These are phyloP conservation scores for Halichondria panicea DNA, from an alignment of 37 sponge, comb jelly and placozoan genomes.

Conservation along the genomic window DNA sequence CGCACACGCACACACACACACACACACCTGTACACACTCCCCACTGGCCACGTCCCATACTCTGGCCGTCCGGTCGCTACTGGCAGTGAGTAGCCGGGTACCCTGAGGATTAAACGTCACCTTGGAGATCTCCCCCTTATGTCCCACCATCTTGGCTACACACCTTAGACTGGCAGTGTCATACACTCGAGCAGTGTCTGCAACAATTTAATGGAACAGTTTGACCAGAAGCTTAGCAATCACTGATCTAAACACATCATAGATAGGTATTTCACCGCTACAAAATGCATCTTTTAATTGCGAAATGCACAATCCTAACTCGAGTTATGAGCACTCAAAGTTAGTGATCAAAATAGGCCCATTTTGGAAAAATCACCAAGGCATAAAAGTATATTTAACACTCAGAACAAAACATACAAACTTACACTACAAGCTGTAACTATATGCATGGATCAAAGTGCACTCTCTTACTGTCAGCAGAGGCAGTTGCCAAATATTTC, in stretches of 20 bases:
- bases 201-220: background rate
- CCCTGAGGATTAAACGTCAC: conserved; percentile 94
- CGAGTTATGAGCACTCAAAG: too few species aligned
- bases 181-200: conserved; percentile 79
- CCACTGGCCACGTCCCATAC: conserved; percentile 85
- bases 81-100: conserved; percentile 83
- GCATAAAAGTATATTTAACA: background rate
- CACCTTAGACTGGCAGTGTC: conserved; percentile 63
- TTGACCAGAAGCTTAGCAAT: background rate
- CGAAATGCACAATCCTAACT: too few species aligned
- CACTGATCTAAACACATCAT: background rate
- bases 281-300: background rate
- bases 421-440: background rate
- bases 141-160: conserved; percentile 78
- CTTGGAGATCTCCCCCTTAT: conserved; percentile 93
- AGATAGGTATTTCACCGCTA: background rate
- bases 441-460: background rate
- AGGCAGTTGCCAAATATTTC: conserved; percentile 84
- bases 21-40: conserved; percentile 79
- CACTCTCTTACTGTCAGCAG: conserved; percentile 87
- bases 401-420: background rate
- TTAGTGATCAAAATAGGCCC: too few species aligned
- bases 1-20: background rate
- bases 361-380: too few species aligned
- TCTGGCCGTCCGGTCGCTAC: conserved; percentile 91